Evolutionary conservation across 2,113 vertebrate species (phyloP).

Genomic region (Meriones unguiculatus): DNA sequence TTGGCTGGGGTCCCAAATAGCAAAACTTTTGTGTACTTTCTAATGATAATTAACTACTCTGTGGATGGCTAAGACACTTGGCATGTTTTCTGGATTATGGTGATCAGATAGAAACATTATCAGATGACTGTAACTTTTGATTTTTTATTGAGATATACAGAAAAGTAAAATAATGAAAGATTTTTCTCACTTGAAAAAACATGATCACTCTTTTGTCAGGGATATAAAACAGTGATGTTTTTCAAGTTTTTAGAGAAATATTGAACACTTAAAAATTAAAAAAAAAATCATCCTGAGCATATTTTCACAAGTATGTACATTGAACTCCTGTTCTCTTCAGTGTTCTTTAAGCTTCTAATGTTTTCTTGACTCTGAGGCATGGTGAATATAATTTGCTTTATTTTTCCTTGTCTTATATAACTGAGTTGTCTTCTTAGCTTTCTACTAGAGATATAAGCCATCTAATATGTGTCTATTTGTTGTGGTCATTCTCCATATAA

Average conservation of each 20-base stretch:
- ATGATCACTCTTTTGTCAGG: not conserved
- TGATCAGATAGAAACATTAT: not conserved
- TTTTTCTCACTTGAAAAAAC: not conserved
- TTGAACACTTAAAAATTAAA: no score
- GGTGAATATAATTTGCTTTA: not conserved
- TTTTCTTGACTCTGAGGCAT: not conserved
- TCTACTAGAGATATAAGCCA: not conserved
- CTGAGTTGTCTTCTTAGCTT: not conserved
- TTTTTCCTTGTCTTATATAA: not conserved
- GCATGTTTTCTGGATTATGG: not conserved
- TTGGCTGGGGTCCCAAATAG: not conserved
- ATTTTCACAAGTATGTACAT: not conserved
- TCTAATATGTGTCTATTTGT: not conserved
- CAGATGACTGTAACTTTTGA: not conserved
- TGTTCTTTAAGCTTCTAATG: not conserved
- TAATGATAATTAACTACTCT: not conserved
- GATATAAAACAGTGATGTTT: not conserved
- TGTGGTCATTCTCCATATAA: not conserved
- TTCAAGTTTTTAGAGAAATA: not conserved
- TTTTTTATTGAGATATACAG: not conserved
- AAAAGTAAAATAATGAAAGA: not conserved
- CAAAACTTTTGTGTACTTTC: not conserved
- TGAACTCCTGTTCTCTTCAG: accelerated
- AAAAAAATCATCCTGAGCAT: accelerated
- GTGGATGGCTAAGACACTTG: not conserved